Conservation (phyloP, 2,113 vertebrate genomes). For the Theropithecus gelada region DNA sequence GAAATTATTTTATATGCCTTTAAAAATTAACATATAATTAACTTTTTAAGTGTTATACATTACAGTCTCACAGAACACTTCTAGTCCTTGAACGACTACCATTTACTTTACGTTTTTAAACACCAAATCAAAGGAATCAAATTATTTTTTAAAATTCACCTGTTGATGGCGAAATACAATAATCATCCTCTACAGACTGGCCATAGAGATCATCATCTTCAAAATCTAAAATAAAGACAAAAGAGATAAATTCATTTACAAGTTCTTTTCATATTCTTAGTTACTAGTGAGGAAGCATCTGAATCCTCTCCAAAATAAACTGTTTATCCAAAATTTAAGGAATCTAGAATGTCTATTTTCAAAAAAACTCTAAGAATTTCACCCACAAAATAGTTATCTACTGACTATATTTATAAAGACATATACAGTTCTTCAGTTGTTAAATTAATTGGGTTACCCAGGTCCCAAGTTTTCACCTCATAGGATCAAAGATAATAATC, state of each 20-base stretch:
- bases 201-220: constrained; percentile 98
- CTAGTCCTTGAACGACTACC: not conserved
- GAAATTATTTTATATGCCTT: not conserved
- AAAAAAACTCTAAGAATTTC: constrained; percentile 1
- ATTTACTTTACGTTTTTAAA: constrained; percentile 41
- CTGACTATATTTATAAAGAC: constrained; percentile 6
- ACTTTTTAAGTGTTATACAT: constrained; percentile 29
- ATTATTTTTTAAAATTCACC: constrained; percentile 83
- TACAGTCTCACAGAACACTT: not conserved
- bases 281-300: not conserved
- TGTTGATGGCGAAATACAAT: constrained; percentile 98
- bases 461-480: not conserved
- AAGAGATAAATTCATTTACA: constrained; percentile 28
- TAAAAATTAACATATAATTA: constrained; percentile 5
- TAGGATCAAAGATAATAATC: not conserved
- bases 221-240: constrained; percentile 89
- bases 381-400: not conserved
- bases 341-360: not conserved
- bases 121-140: not conserved
- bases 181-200: constrained; percentile 98
- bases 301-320: constrained; percentile 26
- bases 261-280: constrained; percentile 24
- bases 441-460: not conserved
- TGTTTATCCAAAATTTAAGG: not conserved
- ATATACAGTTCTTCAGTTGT: not conserved